Evolutionary conservation across 2,797 vertebrate genomes (phyloP), one percentile per base, ranked within the genome.

Genomic region (Cichlasoma orientale): DNA sequence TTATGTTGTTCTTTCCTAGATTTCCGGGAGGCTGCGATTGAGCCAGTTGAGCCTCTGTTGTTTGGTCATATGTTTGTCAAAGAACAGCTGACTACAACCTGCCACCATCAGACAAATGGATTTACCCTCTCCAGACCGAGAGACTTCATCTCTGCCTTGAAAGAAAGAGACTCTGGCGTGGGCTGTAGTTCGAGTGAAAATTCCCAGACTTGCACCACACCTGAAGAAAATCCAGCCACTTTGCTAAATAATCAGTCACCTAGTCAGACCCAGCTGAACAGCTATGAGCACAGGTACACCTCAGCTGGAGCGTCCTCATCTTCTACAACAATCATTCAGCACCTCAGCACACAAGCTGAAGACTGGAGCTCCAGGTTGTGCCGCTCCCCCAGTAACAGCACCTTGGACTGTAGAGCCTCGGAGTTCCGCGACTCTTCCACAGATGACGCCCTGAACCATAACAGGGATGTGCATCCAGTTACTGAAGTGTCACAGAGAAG

Each of bases 61-160:
- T 94, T 85, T 23, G 96, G 95, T 71, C 95, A 96, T 0, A 66
- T 95, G 4, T 61, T 95, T 36, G 92, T 96, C 18, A 93, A 86
- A 16, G 96, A 97, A 53, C 91, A 93, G 73, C 79, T 90, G 16
- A 91, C 92, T 23, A 84, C 90, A 0, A 44, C 90, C 16, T 84
- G 86, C 41, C 86, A 92, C 21, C 95, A 95, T 74, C 95, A 96
- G 61, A 77, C 61, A 0, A 78, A 73, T 2, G 78, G 75, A 21
- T 56, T 87, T 38, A 68, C 59, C 33, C 91, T 92, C 10, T 90
- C 86, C 77, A 85, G 90, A 14, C 91, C 92, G 7, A 83, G 89
- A 41, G 91, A 93, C 77, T 87, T 91, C 58, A 78, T 92, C 79
- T 90, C 72, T 1, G 86, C 85, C 9, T 21, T 89, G 54, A 71